Percentiles rank a stretch among this genome's conserved stretches.
Conservation (phyloP, 2,797 vertebrate species). For the Uromys caudimaculatus region DNA sequence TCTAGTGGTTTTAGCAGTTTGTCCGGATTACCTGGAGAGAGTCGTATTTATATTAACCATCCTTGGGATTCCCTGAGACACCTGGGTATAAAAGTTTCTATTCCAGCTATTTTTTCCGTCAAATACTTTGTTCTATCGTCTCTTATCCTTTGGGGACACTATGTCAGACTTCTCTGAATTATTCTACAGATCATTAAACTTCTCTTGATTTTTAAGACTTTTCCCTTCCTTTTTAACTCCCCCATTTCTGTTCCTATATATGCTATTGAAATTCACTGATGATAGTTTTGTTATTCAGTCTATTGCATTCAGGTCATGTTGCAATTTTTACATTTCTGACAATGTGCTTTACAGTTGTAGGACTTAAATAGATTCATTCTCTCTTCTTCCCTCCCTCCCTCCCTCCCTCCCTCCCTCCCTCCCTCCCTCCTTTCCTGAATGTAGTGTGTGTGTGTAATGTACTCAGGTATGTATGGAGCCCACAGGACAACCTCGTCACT, state of each 20-base stretch:
- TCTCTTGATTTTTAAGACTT: conserved; percentile 5
- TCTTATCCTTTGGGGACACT: background rate
- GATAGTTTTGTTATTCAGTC: background rate
- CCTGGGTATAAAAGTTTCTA: background rate
- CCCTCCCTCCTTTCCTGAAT: background rate
- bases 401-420: background rate
- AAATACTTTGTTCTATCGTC: background rate
- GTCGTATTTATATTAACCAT: conserved; percentile 46
- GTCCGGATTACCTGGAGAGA: background rate
- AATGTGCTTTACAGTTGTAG: conserved; percentile 49
- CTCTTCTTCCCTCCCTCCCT: background rate
- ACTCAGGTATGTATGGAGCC: background rate
- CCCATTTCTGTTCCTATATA: background rate
- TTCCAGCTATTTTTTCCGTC: background rate
- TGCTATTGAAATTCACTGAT: background rate
- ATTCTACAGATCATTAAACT: background rate
- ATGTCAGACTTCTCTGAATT: background rate
- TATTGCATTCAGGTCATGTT: background rate
- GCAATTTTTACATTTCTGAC: conserved; percentile 42
- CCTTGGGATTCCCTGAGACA: background rate
- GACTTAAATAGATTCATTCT: background rate
- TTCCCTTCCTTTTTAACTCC: too few species aligned
- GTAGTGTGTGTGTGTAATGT: background rate
- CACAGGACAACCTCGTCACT: background rate
- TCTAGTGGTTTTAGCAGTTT: conserved; percentile 45